phyloP scores from a whole-genome alignment of 2,888 invertebrate genomes.

The Pteria penguin region DNA sequence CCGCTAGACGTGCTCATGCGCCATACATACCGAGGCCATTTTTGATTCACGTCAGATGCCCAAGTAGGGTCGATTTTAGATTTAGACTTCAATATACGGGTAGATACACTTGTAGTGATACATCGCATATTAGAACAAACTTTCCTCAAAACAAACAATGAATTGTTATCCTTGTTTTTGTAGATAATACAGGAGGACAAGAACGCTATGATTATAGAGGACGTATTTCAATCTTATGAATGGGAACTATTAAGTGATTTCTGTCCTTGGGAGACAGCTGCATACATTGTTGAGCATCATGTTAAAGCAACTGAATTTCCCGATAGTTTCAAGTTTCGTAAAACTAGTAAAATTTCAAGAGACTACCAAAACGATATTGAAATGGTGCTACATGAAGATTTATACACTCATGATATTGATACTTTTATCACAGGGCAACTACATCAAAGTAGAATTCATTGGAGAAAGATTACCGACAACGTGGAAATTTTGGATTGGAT shows the following conservation, averaged over 20 bases:
- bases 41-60: too few species aligned
- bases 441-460: neutral
- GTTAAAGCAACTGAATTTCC: too few species aligned
- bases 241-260: too few species aligned
- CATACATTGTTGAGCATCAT: too few species aligned
- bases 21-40: too few species aligned
- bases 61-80: neutral
- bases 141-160: neutral
- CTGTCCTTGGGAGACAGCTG: too few species aligned
- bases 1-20: too few species aligned
- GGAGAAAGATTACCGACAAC: neutral
- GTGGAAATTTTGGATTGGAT: neutral
- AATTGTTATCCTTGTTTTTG: neutral
- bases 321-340: too few species aligned
- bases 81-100: neutral
- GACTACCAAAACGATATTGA: neutral
- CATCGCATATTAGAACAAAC: constrained; percentile 3
- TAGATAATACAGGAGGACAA: too few species aligned
- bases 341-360: too few species aligned
- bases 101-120: constrained; percentile 16
- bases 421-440: neutral
- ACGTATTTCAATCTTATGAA: too few species aligned
- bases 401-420: neutral
- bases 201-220: too few species aligned
- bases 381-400: neutral